phyloP scores from a whole-genome alignment of 1,140 invertebrate species.

The Anastatus disparis region DNA sequence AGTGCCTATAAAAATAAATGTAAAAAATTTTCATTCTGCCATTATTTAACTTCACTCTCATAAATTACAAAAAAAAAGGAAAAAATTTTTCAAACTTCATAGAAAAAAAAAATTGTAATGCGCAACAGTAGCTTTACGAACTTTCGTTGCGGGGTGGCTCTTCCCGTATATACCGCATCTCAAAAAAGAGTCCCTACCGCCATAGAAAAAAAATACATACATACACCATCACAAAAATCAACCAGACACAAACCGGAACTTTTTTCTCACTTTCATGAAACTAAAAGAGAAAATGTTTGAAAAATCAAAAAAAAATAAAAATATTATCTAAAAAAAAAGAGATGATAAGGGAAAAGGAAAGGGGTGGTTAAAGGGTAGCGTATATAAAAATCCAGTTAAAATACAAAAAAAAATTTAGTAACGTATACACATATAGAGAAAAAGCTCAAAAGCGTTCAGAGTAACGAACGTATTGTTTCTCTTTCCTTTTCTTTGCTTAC shows the following conservation, averaged over 20 bases:
- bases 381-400: no score
- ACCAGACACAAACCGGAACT: not conserved
- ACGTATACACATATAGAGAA: no score
- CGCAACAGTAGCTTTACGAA: slow-evolving; percentile 5
- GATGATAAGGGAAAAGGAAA: no score
- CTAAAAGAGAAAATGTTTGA: not conserved
- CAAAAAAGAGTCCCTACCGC: not conserved
- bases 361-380: no score
- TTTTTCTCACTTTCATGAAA: not conserved
- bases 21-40: slow-evolving; percentile 1
- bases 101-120: slow-evolving; percentile 8
- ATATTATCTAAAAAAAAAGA: no score
- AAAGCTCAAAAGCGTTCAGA: not conserved
- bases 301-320: slow-evolving; percentile 8
- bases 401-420: not conserved
- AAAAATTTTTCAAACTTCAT: not conserved
- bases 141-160: not conserved
- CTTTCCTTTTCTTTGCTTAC: slow-evolving; percentile 20
- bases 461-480: slow-evolving; percentile 27
- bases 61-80: not conserved
- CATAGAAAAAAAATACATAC: not conserved
- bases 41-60: slow-evolving; percentile 3
- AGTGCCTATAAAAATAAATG: not conserved
- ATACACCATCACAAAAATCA: not conserved
- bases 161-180: slow-evolving; percentile 1